Evolutionary conservation across 2,797 vertebrate genomes (phyloP).

Genomic region (Peromyscus nudipes): DNA sequence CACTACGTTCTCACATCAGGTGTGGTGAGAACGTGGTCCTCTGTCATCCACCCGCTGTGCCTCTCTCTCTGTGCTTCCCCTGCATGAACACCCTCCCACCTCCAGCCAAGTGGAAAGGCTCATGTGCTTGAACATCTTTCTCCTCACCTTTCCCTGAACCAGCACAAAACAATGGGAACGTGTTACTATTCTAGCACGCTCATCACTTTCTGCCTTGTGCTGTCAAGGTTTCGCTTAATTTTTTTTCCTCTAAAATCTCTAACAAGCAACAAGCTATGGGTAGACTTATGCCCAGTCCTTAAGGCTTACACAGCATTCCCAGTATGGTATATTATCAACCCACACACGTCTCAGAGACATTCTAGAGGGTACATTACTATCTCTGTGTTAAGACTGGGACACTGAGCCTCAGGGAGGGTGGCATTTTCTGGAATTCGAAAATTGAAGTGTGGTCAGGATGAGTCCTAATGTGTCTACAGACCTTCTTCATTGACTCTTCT

Average conservation of each 20-base stretch:
- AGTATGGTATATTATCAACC: too few species aligned
- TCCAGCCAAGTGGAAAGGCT: neutral
- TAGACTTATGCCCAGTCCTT: neutral
- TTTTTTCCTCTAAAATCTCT: neutral
- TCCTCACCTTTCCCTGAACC: neutral
- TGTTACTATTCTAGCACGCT: neutral
- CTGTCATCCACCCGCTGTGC: fast-evolving
- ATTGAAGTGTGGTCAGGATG: neutral
- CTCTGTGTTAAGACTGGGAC: neutral
- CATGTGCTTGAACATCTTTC: neutral
- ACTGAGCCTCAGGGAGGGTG: neutral
- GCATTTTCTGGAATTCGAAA: neutral
- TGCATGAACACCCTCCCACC: fast-evolving
- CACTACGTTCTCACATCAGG: neutral
- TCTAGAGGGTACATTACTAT: fast-evolving
- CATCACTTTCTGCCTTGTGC: neutral
- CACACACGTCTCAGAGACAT: neutral
- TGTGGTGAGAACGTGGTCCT: fast-evolving
- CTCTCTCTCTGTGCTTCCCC: neutral
- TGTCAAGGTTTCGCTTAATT: neutral
- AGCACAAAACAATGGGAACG: neutral
- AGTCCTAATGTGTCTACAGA: neutral
- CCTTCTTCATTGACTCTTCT: neutral
- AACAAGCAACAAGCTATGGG: neutral
- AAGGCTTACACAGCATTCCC: neutral